Base-by-base conservation (phyloP, 2,113 vertebrate species). In the Gymnarchus niloticus region DNA sequence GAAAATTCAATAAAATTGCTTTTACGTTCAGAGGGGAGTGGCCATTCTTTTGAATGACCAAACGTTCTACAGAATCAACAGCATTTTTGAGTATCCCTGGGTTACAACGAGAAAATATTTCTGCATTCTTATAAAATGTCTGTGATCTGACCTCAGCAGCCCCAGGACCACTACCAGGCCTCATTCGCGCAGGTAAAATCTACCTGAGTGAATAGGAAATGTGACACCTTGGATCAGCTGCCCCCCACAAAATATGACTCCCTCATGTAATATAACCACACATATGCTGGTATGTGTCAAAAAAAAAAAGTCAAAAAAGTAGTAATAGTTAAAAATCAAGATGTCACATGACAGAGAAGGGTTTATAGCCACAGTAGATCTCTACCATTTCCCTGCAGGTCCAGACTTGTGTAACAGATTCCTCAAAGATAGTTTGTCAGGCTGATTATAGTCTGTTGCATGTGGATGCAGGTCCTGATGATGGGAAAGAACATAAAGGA, bases 261-360 rank as follows among this genome's bases (percentile, higher is more conserved):
- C 44, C 76, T 78, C 76, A 48, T 78, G 76, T 48, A 78, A 78
- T 78, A 17, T 21, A 78, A 78, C 76, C 44, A 78, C 33, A 78
- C 23, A 73, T 73, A 73, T 73, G 65, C 65, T 73, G 76, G 21
- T 78, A 48, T 37, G 6, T 78, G 44, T 78, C n/a, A n/a, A n/a
- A n/a, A n/a, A n/a, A n/a, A n/a, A 19, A 41, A 33, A 73, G 65
- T 41, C n/a, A 73, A 73, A 3, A 19, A 33, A 73, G 65, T 37
- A 37, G 33, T 73, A 73, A 73, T 73, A 41, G 65, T 73, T 73
- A 73, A 73, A 41, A 73, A 41, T 73, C 65, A 73, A 73, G 65
- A 33, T 41, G 41, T 73, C 33, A 41, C 28, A 19, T 73, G 33
- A 73, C 65, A 73, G 41, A 41, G 28, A 73, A 1, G 33, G 65